Evolutionary conservation across 2,888 invertebrate species (phyloP).

Genomic region (Incurvaria masculella): DNA sequence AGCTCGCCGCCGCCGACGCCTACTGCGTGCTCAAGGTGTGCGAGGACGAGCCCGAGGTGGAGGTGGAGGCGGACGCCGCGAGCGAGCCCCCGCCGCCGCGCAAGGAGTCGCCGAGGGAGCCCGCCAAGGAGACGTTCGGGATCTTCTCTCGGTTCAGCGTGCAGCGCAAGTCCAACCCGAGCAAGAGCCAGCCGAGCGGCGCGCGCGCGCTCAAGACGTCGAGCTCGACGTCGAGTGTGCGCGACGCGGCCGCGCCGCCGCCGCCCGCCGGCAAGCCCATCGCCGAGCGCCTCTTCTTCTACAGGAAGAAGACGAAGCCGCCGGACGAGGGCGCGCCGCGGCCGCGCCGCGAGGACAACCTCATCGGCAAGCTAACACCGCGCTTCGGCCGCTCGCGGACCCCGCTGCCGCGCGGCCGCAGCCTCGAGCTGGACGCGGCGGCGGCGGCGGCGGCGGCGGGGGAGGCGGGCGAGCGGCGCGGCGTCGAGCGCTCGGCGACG

Average conservation of each 20-base stretch:
- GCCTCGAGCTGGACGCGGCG: slow-evolving; percentile 31
- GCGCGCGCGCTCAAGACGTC: slow-evolving; percentile 39
- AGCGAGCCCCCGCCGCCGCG: neutral
- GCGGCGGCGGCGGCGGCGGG: slow-evolving; percentile 23
- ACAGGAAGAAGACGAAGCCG: slow-evolving; percentile 43
- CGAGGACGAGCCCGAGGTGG: slow-evolving; percentile 30
- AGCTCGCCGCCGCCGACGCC: slow-evolving; percentile 22
- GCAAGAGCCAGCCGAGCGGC: slow-evolving; percentile 31
- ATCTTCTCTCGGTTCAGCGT: slow-evolving; percentile 40
- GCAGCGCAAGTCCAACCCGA: slow-evolving; percentile 49
- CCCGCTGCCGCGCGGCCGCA: slow-evolving; percentile 42
- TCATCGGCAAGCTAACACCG: slow-evolving; percentile 43
- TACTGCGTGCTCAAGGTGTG: slow-evolving; percentile 43
- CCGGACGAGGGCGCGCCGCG: slow-evolving; percentile 26
- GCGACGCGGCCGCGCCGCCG: slow-evolving; percentile 32
- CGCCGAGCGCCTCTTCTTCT: slow-evolving; percentile 42
- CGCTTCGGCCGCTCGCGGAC: slow-evolving; percentile 46
- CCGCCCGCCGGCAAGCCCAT: slow-evolving; percentile 40
- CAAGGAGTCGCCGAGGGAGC: slow-evolving; percentile 13
- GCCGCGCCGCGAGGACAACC: slow-evolving; percentile 37
- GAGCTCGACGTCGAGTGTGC: slow-evolving; percentile 46
- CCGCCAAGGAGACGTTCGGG: slow-evolving; percentile 25
- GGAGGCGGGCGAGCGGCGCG: slow-evolving; percentile 21
- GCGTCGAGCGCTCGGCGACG: slow-evolving; percentile 31
- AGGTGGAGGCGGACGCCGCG: slow-evolving; percentile 9